Conservation (phyloP, 2,888 invertebrate species). For the Acanthosepion pharaonis region DNA sequence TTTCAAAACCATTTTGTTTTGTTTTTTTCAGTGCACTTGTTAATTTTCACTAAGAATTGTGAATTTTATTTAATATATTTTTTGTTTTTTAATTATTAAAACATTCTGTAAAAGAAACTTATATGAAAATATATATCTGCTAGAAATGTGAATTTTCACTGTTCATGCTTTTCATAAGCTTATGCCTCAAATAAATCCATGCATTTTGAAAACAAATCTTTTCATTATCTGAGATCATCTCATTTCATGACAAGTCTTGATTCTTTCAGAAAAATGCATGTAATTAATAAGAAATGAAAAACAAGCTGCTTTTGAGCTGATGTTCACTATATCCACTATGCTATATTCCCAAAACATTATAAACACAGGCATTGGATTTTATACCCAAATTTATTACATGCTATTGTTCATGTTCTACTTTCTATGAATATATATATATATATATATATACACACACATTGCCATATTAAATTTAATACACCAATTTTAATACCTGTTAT, state of each 20-base stretch:
- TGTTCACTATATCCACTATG: background rate
- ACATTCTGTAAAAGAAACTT: too few relatives aligned
- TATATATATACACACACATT: background rate
- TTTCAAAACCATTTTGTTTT: background rate
- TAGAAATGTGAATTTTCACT: background rate
- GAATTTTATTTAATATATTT: background rate
- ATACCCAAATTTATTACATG: background rate
- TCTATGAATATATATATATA: too few relatives aligned
- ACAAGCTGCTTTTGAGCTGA: background rate
- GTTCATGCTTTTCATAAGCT: background rate
- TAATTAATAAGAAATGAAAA: background rate
- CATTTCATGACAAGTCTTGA: background rate
- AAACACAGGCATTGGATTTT: background rate
- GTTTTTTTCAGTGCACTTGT: background rate
- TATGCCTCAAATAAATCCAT: background rate
- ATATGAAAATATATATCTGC: background rate
- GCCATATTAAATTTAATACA: background rate
- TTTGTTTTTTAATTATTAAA: background rate
- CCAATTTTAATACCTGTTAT: background rate
- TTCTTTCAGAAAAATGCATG: background rate
- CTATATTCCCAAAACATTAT: background rate
- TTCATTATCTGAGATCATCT: background rate
- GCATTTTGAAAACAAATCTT: background rate
- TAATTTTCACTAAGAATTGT: slow-evolving; percentile 4
- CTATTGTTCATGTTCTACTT: background rate